These are phyloP conservation scores for Arbacia lixula DNA, from an alignment of 53 echinoderm and acorn worm genomes.

Conservation along the genomic window DNA sequence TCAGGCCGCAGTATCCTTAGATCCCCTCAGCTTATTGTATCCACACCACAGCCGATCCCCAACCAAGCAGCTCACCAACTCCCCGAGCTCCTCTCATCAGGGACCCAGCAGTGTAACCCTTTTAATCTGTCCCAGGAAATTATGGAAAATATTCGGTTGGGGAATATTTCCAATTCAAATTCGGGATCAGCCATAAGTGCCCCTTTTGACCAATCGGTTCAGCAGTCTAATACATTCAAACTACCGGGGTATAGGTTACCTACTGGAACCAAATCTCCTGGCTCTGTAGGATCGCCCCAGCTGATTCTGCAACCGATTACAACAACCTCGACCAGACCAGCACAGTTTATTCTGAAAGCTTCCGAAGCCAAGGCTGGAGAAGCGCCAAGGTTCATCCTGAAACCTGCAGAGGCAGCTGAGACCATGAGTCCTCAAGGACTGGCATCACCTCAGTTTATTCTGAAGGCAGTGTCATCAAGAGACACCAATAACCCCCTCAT, in stretches of 20 bases:
- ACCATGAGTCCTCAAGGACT: conserved; percentile 23
- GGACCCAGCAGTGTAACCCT: conserved; percentile 41
- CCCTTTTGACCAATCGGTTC: not conserved
- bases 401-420: conserved; percentile 26
- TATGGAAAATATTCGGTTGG: conserved; percentile 17
- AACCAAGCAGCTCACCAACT: conserved; percentile 17
- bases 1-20: conserved; percentile 33
- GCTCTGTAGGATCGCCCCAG: conserved; percentile 13
- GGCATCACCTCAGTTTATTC: conserved; percentile 45
- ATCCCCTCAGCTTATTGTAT: conserved; percentile 31
- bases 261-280: not conserved
- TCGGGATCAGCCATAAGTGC: not conserved
- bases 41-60: conserved; percentile 12
- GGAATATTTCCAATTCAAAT: not conserved
- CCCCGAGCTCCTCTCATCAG: conserved; percentile 21
- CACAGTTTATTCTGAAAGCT: conserved; percentile 51
- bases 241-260: conserved; percentile 11
- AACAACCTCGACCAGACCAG: conserved; percentile 29
- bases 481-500: conserved; percentile 1
- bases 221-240: conserved; percentile 22
- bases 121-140: conserved; percentile 15
- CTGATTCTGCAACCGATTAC: conserved; percentile 32
- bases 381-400: conserved; percentile 40
- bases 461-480: conserved; percentile 39
- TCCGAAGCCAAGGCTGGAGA: conserved; percentile 39